Conservation (phyloP, 2,113 vertebrate genomes). For the Oplegnathus fasciatus region DNA sequence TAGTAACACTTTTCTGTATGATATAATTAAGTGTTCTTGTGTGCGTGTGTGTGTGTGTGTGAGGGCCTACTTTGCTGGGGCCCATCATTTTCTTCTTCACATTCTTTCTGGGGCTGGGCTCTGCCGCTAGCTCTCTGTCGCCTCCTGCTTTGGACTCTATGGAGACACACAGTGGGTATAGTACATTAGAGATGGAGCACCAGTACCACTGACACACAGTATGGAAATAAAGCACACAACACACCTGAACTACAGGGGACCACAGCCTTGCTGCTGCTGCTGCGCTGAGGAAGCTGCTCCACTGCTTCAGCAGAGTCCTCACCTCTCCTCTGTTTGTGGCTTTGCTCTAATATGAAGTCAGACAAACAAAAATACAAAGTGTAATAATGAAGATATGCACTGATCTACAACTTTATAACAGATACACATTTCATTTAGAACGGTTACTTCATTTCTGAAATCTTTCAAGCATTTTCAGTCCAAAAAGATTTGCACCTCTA, state of each 20-base stretch:
- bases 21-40: not conserved
- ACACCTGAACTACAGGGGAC: conserved; percentile 51
- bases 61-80: conserved; percentile 86
- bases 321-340: not conserved
- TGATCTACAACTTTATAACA: not conserved
- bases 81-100: conserved; percentile 82
- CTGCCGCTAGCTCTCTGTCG: conserved; percentile 26
- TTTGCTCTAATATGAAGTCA: conserved; percentile 40
- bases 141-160: conserved; percentile 62
- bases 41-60: not conserved
- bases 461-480: not conserved
- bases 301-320: not conserved
- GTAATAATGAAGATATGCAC: not conserved
- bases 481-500: not conserved
- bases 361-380: not conserved
- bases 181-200: not conserved
- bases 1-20: not conserved
- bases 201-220: not conserved
- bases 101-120: conserved; percentile 78
- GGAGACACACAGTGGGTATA: not conserved
- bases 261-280: conserved; percentile 12
- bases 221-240: not conserved
- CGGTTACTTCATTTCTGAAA: not conserved
- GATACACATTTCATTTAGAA: not conserved
- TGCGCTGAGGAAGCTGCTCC: conserved; percentile 12